Evolutionary conservation across 53 echinoderm and acorn worm genomes (phyloP).

Genomic region (Stichopus horrens): DNA sequence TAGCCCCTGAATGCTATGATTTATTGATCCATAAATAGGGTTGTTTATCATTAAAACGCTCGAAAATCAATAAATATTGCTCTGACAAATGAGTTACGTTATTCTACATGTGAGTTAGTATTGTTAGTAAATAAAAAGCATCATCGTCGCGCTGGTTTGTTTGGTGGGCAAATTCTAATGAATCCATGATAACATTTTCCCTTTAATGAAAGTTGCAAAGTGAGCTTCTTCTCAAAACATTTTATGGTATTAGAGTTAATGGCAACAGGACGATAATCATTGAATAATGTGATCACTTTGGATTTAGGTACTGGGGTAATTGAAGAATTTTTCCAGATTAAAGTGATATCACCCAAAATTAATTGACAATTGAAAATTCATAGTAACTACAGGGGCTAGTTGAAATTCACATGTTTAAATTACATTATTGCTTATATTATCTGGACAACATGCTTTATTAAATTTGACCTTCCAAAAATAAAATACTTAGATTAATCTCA

Average conservation of each 20-base stretch:
- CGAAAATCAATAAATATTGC: not conserved
- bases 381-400: not conserved
- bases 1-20: no score
- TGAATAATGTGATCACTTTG: not conserved
- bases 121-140: not conserved
- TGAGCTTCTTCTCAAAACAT: constrained; percentile 11
- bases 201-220: not conserved
- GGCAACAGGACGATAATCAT: not conserved
- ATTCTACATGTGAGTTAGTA: no score
- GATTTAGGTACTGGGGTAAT: constrained; percentile 18
- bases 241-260: not conserved
- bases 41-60: no score
- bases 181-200: not conserved
- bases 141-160: not conserved
- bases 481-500: not conserved
- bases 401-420: not conserved
- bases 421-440: not conserved
- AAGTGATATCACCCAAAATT: constrained; percentile 1
- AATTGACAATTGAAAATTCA: not conserved
- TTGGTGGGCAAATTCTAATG: not conserved
- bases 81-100: not conserved
- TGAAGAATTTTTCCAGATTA: not conserved
- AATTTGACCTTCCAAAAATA: not conserved
- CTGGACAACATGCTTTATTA: not conserved
- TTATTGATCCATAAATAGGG: no score